Percentiles rank a stretch among this genome's conserved stretches.
Conservation (phyloP, 2,113 vertebrate genomes). For the Scomber japonicus region DNA sequence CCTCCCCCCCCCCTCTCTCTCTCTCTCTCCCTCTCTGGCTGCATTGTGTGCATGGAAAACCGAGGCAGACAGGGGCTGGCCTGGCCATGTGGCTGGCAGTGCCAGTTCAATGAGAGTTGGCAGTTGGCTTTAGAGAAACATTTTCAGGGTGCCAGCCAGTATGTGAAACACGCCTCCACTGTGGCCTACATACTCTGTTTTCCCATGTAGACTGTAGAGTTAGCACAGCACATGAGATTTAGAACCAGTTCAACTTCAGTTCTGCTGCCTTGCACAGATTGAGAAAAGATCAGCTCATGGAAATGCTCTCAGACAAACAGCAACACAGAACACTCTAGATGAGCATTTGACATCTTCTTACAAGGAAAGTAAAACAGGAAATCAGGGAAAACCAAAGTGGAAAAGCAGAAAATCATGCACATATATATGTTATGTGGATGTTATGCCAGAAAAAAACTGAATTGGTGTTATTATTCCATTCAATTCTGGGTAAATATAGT, state of each 20-base stretch:
- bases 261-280: conserved; percentile 1
- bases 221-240: background rate
- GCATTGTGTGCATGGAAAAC: conserved; percentile 72
- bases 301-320: background rate
- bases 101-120: conserved; percentile 58
- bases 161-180: conserved; percentile 20
- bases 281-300: background rate
- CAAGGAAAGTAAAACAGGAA: background rate
- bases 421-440: background rate
- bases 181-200: conserved; percentile 20
- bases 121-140: conserved; percentile 50
- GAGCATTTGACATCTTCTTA: conserved; percentile 1
- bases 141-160: conserved; percentile 49
- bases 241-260: conserved; percentile 2
- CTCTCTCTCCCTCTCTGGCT: conserved; percentile 31
- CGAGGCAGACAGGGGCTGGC: conserved; percentile 43
- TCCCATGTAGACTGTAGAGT: background rate
- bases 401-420: background rate
- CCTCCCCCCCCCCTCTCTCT: background rate
- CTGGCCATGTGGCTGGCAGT: conserved; percentile 62
- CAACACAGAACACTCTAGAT: background rate
- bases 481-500: background rate
- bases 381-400: background rate
- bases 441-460: background rate
- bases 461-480: background rate